Conservation (phyloP, 2,797 vertebrate species). For the Amniataba percoides region DNA sequence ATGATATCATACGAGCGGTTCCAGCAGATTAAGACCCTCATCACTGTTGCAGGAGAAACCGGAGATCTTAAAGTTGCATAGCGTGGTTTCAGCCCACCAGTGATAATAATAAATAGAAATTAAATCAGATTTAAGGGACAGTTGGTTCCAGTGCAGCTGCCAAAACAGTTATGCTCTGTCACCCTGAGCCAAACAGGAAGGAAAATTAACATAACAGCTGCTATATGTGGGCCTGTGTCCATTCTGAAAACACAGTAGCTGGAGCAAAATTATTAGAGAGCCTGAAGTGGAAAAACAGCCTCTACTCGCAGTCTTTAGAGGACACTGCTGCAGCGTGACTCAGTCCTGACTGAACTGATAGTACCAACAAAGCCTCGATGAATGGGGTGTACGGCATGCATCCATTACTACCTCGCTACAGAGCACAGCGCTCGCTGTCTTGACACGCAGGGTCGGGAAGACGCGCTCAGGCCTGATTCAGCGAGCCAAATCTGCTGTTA, state of each 20-base stretch:
- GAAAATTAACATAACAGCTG: constrained; percentile 5
- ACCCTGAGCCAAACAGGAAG: constrained; percentile 17
- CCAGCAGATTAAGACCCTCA: background rate
- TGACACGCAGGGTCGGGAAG: constrained; percentile 38
- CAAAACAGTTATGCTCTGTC: background rate
- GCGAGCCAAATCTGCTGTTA: constrained; percentile 7
- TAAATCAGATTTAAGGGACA: constrained; percentile 1
- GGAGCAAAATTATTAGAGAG: constrained; percentile 8
- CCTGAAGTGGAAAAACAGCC: constrained; percentile 2
- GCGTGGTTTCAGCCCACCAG: constrained; percentile 1
- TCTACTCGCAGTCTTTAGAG: background rate
- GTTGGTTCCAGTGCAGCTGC: background rate
- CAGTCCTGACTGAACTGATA: constrained; percentile 35
- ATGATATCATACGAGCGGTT: background rate
- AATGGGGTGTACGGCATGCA: constrained; percentile 21
- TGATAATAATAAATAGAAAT: background rate
- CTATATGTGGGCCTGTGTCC: background rate
- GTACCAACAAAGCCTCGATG: constrained; percentile 23
- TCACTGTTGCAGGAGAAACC: background rate
- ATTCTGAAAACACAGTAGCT: background rate
- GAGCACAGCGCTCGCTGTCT: constrained; percentile 32
- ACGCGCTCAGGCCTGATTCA: constrained; percentile 24
- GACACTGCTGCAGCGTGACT: constrained; percentile 39
- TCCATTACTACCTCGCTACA: constrained; percentile 18
- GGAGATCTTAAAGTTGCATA: background rate